phyloP scores from a whole-genome alignment of 2,888 invertebrate genomes.

The Callyntrura guangdongensis region DNA sequence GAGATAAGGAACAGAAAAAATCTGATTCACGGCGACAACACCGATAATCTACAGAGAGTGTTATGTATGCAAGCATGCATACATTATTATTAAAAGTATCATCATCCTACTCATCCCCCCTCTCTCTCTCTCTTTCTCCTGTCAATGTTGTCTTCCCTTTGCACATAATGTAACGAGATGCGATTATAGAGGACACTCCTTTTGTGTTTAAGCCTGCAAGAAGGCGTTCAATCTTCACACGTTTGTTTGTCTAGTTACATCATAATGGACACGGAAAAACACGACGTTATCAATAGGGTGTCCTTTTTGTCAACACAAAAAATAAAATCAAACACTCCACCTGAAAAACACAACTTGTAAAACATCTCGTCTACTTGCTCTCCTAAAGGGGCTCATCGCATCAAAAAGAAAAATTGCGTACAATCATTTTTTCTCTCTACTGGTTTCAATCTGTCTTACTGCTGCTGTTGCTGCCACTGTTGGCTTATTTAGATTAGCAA shows the following conservation, averaged over 20 bases:
- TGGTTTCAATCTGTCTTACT: conserved; percentile 43
- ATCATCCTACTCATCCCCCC: not conserved
- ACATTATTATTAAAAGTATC: conserved; percentile 41
- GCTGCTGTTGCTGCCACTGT: not conserved
- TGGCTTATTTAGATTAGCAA: conserved; percentile 65
- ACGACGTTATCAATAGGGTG: conserved; percentile 60
- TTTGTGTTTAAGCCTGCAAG: conserved; percentile 4
- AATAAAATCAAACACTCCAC: conserved; percentile 20
- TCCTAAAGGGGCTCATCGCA: not conserved
- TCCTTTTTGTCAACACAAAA: conserved; percentile 65
- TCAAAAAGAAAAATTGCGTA: not conserved
- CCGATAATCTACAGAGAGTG: conserved; percentile 12
- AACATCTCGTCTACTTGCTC: conserved; percentile 28
- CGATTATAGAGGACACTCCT: conserved; percentile 24
- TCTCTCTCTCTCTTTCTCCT: too few relatives aligned
- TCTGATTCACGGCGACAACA: conserved; percentile 25
- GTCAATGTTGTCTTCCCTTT: not conserved
- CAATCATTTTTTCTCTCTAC: not conserved
- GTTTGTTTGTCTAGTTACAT: conserved; percentile 42
- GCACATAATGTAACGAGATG: not conserved
- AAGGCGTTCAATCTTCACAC: conserved; percentile 49
- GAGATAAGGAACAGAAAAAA: conserved; percentile 39
- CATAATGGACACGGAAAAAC: conserved; percentile 45
- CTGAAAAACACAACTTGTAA: conserved; percentile 17
- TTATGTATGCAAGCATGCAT: conserved; percentile 35